Conservation (phyloP, 2,797 vertebrate species). For the Cirrhinus mrigala region DNA sequence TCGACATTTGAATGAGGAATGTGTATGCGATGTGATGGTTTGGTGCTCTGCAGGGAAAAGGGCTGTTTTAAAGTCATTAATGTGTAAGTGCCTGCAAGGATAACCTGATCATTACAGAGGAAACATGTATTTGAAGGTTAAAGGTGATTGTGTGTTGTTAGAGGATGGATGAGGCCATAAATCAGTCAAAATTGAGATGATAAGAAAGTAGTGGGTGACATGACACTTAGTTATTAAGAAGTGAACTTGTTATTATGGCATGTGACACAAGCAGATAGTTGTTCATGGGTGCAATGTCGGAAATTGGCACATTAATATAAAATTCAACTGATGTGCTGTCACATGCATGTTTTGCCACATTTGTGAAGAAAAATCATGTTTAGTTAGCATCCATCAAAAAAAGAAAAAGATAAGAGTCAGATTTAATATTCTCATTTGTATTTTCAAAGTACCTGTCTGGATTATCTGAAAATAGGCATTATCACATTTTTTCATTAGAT, state of each 20-base stretch:
- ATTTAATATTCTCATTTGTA: background rate
- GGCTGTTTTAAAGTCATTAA: constrained; percentile 16
- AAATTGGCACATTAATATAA: background rate
- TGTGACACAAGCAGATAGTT: background rate
- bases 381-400: background rate
- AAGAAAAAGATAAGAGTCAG: background rate
- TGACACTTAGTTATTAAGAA: background rate
- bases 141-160: constrained; percentile 31
- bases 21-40: constrained; percentile 19
- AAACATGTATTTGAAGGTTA: constrained; percentile 42
- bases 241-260: background rate
- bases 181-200: constrained; percentile 19
- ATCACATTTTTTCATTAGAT: background rate
- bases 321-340: background rate
- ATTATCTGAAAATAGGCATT: background rate
- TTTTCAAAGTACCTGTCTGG: background rate
- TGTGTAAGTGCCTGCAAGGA: constrained; percentile 12
- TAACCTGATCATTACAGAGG: constrained; percentile 21
- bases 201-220: background rate
- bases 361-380: background rate
- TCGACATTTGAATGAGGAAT: constrained; percentile 1
- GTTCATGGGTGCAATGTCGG: background rate
- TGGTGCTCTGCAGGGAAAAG: constrained; percentile 15
- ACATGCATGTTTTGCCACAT: background rate
- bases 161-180: constrained; percentile 27